These are phyloP conservation scores for Jacana jacana DNA, from an alignment of 2,113 vertebrate genomes.

Conservation along the genomic window DNA sequence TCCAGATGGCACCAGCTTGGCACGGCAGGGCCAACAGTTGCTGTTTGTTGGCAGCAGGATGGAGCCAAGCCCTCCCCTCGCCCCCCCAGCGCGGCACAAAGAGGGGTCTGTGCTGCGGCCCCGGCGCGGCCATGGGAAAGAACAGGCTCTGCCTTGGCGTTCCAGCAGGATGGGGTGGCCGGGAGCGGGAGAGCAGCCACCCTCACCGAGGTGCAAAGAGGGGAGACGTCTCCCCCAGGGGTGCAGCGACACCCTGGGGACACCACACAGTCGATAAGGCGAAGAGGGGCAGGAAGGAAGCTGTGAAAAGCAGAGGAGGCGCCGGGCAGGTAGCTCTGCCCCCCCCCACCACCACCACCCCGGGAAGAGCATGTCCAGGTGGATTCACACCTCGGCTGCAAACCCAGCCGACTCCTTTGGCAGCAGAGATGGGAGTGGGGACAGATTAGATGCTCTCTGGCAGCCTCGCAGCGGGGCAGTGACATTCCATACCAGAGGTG, in stretches of 20 bases:
- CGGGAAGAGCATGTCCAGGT: rapidly evolving
- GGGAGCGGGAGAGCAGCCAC: rapidly evolving
- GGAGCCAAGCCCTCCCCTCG: background rate
- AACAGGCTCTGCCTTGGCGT: background rate
- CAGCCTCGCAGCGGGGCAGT: background rate
- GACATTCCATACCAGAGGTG: background rate
- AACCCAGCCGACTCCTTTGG: background rate
- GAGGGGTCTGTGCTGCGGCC: background rate
- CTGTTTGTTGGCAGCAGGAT: rapidly evolving
- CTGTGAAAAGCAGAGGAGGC: background rate
- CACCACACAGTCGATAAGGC: rapidly evolving
- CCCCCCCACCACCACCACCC: too few relatives aligned
- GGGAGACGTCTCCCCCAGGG: background rate
- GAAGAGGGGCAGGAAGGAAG: background rate
- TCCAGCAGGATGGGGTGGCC: background rate
- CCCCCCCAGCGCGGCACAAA: background rate
- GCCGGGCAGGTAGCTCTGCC: background rate
- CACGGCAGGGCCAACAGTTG: rapidly evolving
- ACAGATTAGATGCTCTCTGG: background rate
- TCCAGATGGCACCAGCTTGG: background rate
- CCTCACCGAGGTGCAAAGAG: background rate
- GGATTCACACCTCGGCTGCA: background rate
- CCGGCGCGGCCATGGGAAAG: background rate
- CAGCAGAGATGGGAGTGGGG: background rate
- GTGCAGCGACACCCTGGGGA: background rate